A percentile compares a stretch with the other conserved stretches of the same genome.
Conservation (phyloP, 2,113 vertebrate species). For the Tricholaema leucomelas region DNA sequence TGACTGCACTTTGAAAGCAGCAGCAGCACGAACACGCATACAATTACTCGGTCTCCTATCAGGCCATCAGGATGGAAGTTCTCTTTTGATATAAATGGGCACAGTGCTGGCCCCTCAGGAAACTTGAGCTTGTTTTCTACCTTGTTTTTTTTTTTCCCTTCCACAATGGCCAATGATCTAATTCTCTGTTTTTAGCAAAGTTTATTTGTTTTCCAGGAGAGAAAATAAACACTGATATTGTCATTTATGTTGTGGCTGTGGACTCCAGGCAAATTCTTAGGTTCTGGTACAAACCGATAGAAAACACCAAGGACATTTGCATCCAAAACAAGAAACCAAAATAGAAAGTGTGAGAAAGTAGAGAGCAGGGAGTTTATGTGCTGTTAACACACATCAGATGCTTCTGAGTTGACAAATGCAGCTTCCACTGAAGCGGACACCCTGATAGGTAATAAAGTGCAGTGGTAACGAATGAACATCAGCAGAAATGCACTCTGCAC, state of each 20-base stretch:
- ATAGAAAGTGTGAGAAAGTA: background rate
- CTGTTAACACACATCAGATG: background rate
- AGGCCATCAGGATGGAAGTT: background rate
- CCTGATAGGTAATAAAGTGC: background rate
- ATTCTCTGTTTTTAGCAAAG: slow-evolving; percentile 18
- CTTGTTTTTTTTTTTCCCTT: background rate
- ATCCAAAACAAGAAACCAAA: background rate
- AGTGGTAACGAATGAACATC: rapidly evolving
- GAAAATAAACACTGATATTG: slow-evolving; percentile 51
- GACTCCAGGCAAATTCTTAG: background rate
- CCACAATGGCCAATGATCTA: slow-evolving; percentile 36
- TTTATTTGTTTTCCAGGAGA: slow-evolving; percentile 48
- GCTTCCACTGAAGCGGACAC: background rate
- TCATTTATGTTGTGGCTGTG: background rate
- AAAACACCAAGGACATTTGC: background rate
- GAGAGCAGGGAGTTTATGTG: background rate
- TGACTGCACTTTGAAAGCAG: background rate
- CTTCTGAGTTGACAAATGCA: background rate
- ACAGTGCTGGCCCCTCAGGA: background rate
- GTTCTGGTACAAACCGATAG: slow-evolving; percentile 1
- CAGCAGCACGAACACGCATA: background rate
- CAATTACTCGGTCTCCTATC: rapidly evolving
- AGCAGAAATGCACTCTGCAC: background rate
- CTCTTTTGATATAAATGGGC: background rate
- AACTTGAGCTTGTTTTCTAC: slow-evolving; percentile 1